A percentile compares a stretch with the other conserved stretches of the same genome.
phyloP scores from a whole-genome alignment of 2,113 vertebrate species.

The Planiliza haematocheilus region DNA sequence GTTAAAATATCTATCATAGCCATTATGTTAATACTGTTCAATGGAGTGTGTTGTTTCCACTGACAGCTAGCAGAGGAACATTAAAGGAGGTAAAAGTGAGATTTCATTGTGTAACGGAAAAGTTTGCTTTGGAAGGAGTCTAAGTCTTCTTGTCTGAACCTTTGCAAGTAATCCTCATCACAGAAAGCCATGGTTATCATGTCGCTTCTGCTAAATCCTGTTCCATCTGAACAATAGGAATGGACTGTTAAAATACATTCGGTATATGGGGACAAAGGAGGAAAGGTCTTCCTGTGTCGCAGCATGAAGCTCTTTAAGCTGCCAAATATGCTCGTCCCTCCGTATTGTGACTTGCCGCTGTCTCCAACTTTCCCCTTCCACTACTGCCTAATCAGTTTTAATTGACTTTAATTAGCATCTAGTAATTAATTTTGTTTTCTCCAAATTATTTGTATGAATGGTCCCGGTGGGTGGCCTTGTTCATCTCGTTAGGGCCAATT shows the following conservation, averaged over 20 bases:
- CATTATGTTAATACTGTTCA: too few species aligned
- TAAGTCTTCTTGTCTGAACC: not conserved
- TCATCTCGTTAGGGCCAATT: constrained; percentile 99
- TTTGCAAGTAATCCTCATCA: constrained; percentile 17
- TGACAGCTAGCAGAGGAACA: too few species aligned
- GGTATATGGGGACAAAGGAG: not conserved
- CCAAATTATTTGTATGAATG: constrained; percentile 98
- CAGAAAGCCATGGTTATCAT: not conserved
- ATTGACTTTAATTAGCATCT: constrained; percentile 93
- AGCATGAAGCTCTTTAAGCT: constrained; percentile 9
- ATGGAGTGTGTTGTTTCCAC: too few species aligned
- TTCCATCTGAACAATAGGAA: not conserved
- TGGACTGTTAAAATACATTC: constrained; percentile 7
- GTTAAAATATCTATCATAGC: too few species aligned
- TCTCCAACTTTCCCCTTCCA: constrained; percentile 66
- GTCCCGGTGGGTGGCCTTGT: constrained; percentile 98
- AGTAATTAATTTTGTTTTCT: constrained; percentile 99
- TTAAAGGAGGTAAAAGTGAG: too few species aligned
- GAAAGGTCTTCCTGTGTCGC: constrained; percentile 11
- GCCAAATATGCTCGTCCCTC: constrained; percentile 34
- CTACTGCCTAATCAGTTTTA: constrained; percentile 70
- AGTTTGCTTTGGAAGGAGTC: not conserved
- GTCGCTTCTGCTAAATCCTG: not conserved
- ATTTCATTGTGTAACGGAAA: too few species aligned
- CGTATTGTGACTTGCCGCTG: constrained; percentile 32